These are phyloP conservation scores for Pedicia rivosa DNA, from an alignment of 2,888 invertebrate species.

Conservation along the genomic window DNA sequence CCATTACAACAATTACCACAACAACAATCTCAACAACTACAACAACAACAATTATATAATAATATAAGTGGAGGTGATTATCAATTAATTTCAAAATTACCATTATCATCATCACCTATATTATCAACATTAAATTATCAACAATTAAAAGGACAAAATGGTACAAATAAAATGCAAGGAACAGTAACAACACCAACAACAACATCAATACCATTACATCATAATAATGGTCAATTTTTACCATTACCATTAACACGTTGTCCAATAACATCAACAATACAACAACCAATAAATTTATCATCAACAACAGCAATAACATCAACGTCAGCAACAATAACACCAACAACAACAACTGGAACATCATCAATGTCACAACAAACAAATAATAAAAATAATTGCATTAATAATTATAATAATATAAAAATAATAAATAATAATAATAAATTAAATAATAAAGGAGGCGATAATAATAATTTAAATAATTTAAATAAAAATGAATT, in stretches of 20 bases:
- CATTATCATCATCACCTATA: slow-evolving; percentile 13
- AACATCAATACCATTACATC: neutral
- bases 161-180: slow-evolving; percentile 9
- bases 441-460: slow-evolving; percentile 9
- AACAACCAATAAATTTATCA: neutral
- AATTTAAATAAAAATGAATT: slow-evolving; percentile 10
- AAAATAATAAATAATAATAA: no score
- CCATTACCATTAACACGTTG: neutral
- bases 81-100: slow-evolving; percentile 10
- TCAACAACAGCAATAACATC: neutral
- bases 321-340: slow-evolving; percentile 3
- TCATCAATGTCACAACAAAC: slow-evolving; percentile 5
- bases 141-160: no score
- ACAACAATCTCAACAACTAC: slow-evolving; percentile 12
- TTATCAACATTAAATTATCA: no score
- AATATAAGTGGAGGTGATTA: slow-evolving; percentile 4
- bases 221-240: slow-evolving; percentile 1
- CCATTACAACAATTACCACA: slow-evolving; percentile 13
- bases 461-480: slow-evolving; percentile 8
- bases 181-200: slow-evolving; percentile 5
- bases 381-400: neutral
- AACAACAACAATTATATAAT: slow-evolving; percentile 11
- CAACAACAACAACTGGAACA: slow-evolving; percentile 3
- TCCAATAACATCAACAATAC: neutral
- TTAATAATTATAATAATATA: neutral